These are phyloP conservation scores for Drosophila koepferae DNA, from an alignment of 2,888 invertebrate species.

Conservation along the genomic window DNA sequence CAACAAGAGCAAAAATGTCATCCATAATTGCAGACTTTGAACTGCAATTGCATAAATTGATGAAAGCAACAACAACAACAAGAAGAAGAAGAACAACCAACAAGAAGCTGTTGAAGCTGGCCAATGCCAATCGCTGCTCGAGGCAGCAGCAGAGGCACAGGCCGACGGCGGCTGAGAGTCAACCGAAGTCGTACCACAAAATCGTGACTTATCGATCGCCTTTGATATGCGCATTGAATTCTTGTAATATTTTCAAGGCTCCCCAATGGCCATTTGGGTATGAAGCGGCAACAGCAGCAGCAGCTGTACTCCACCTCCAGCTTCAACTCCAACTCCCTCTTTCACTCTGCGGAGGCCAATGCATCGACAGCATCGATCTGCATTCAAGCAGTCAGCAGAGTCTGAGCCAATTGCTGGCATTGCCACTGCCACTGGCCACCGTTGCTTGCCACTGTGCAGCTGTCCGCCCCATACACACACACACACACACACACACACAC, in stretches of 20 bases:
- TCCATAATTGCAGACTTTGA: conserved; percentile 80
- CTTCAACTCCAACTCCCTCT: conserved; percentile 8
- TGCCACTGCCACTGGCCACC: conserved; percentile 54
- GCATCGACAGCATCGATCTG: conserved; percentile 32
- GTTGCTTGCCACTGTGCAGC: conserved; percentile 69
- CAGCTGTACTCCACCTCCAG: conserved; percentile 20
- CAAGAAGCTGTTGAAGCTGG: conserved; percentile 17
- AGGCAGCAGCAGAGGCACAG: conserved; percentile 16
- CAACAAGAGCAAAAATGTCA: conserved; percentile 73
- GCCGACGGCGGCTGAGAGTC: conserved; percentile 30
- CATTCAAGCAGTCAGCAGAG: conserved; percentile 48
- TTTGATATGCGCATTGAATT: conserved; percentile 85
- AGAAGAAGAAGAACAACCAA: conserved; percentile 20
- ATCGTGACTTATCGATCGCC: conserved; percentile 85
- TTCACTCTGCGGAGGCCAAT: not conserved
- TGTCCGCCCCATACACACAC: conserved; percentile 62
- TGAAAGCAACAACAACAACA: conserved; percentile 55
- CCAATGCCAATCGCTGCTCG: conserved; percentile 8
- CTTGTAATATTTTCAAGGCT: conserved; percentile 82
- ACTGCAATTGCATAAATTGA: conserved; percentile 77
- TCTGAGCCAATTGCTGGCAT: conserved; percentile 67
- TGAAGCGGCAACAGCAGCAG: conserved; percentile 26
- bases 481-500: conserved; percentile 11
- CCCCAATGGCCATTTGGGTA: conserved; percentile 17
- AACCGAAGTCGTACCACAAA: conserved; percentile 66